These are phyloP conservation scores for Sisyra nigra DNA, from an alignment of 2,888 invertebrate species.

Conservation along the genomic window DNA sequence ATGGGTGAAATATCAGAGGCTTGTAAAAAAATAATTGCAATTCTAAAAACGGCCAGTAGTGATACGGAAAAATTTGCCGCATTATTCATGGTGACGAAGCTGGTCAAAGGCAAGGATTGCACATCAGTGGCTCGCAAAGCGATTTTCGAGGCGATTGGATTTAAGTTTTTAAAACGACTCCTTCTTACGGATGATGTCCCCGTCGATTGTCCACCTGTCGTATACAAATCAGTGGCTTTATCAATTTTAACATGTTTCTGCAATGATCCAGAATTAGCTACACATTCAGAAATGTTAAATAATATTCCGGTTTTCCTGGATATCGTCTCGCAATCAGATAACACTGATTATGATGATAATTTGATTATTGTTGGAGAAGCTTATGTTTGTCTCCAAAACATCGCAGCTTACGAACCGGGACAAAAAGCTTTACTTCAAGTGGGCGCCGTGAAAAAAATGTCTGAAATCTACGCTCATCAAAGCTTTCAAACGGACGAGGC, in stretches of 20 bases:
- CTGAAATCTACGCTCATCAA: conserved; percentile 72
- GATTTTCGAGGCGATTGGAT: conserved; percentile 80
- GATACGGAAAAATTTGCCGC: conserved; percentile 88
- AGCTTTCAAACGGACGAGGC: conserved; percentile 85
- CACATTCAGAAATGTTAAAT: conserved; percentile 67
- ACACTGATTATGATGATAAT: conserved; percentile 71
- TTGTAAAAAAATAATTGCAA: conserved; percentile 69
- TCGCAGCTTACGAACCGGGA: conserved; percentile 62
- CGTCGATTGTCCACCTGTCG: conserved; percentile 74
- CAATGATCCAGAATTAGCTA: conserved; percentile 60
- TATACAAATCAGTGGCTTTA: conserved; percentile 82
- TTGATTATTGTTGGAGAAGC: conserved; percentile 77
- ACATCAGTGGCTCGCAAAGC: conserved; percentile 53
- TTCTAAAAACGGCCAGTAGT: conserved; percentile 60
- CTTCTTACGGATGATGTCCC: conserved; percentile 60
- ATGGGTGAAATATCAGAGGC: conserved; percentile 50
- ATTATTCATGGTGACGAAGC: conserved; percentile 80
- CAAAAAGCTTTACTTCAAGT: conserved; percentile 63
- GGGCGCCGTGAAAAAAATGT: conserved; percentile 66
- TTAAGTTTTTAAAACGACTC: conserved; percentile 68
- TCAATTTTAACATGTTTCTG: conserved; percentile 79
- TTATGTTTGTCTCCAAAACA: conserved; percentile 66
- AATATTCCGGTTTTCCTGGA: conserved; percentile 71
- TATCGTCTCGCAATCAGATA: conserved; percentile 70
- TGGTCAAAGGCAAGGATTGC: conserved; percentile 72